Evolutionary conservation across 1,140 invertebrate genomes (phyloP), one percentile per base, ranked within the genome.

Genomic region (Melanaphis sacchari): DNA sequence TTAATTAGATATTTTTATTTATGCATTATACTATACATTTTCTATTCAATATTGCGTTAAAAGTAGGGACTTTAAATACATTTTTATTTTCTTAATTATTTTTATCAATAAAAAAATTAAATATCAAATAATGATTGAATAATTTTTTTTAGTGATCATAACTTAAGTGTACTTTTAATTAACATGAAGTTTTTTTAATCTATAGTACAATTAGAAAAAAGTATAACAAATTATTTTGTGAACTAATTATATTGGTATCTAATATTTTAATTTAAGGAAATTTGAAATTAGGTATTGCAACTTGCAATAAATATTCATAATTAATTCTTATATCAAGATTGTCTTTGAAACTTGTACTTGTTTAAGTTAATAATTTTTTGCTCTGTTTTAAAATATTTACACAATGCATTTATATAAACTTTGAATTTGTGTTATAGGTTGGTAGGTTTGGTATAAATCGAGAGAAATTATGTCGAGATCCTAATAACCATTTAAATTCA

Each of bases 401-500:
- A 9, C 31, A 76, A 76, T n/a, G 31, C 15, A 76, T 76, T 76
- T 76, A 76, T 76, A 76, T 76, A 31, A 76, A n/a, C 4, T 76
- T 82, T 84, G 31, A 26, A 31, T 38, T 90, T 90, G 22, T 91
- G 18, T 76, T 84, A 52, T 38, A 92, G 91, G 91, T 92, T 84
- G 91, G 91, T 52, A 84, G 76, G 38, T 92, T 92, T 92, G 91
- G 91, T 52, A 36, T 92, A 82, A 81, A 92, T 92, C 91, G 52
- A 81, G 91, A 92, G 2, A 81, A 92, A 46, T 46, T 92, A 52
- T 84, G n/a, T 92, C 76, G 49, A 92, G 91, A 92, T 40, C 91
- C 91, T 92, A 92, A 92, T 92, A 92, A n/a, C 43, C 91, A 81
- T 84, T 92, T 92, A 92, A 92, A 92, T 92, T 92, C 91, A 84